A percentile compares a stretch with the other conserved stretches of the same genome.
These are phyloP conservation scores for Channa maculata DNA, from an alignment of 2,113 vertebrate genomes.

Conservation along the genomic window DNA sequence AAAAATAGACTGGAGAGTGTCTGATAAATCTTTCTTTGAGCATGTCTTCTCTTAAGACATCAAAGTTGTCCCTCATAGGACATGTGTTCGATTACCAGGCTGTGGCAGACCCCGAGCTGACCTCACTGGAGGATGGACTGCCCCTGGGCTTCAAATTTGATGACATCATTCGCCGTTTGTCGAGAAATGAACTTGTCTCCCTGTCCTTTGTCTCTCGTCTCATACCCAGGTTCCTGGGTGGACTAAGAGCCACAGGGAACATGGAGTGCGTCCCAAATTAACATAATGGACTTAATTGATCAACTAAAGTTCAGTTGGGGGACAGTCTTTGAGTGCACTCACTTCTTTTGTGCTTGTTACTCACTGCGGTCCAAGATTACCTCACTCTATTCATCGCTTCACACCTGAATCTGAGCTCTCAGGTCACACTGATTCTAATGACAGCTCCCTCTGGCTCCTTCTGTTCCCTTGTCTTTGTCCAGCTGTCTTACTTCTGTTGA, in stretches of 20 bases:
- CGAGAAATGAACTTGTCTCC: slow-evolving; percentile 58
- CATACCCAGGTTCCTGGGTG: slow-evolving; percentile 47
- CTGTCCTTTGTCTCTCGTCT: slow-evolving; percentile 59
- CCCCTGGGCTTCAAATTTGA: slow-evolving; percentile 38
- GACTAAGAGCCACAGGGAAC: slow-evolving; percentile 69
- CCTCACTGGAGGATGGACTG: slow-evolving; percentile 49
- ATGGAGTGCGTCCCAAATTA: slow-evolving; percentile 76
- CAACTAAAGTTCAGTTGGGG: slow-evolving; percentile 63
- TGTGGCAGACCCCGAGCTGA: slow-evolving; percentile 23
- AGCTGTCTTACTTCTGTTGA: slow-evolving; percentile 21
- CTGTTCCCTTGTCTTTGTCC: slow-evolving; percentile 32
- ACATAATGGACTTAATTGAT: slow-evolving; percentile 79
- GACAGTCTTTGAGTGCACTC: slow-evolving; percentile 59
- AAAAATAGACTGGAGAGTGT: slow-evolving; percentile 61
- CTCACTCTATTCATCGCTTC: slow-evolving; percentile 60
- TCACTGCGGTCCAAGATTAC: slow-evolving; percentile 52
- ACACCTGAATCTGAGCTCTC: slow-evolving; percentile 57
- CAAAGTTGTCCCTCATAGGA: slow-evolving; percentile 27
- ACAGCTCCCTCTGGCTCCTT: slow-evolving; percentile 46
- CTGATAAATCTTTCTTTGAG: slow-evolving; percentile 61
- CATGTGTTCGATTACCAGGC: slow-evolving; percentile 39
- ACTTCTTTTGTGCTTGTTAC: slow-evolving; percentile 51
- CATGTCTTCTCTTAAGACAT: slow-evolving; percentile 42
- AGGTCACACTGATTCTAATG: slow-evolving; percentile 38
- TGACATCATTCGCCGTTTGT: slow-evolving; percentile 53